Percentiles rank a stretch among this genome's conserved stretches.
phyloP scores from a whole-genome alignment of 2,888 invertebrate species.

The Himalopsyche tibetana region DNA sequence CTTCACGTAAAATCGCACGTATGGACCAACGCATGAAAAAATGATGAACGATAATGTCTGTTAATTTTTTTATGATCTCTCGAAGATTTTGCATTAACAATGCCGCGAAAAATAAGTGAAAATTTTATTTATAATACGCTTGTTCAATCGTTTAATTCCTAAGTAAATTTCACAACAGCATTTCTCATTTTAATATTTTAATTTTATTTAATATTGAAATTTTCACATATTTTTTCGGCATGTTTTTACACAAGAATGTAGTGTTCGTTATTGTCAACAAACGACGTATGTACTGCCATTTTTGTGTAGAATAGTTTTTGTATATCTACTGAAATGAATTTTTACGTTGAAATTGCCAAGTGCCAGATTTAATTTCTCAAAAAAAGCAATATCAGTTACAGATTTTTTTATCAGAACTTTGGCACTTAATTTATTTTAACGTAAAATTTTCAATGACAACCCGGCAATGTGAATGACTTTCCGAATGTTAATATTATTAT shows the following conservation, averaged over 20 bases:
- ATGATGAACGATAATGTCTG: background rate
- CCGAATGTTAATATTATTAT: slow-evolving; percentile 39
- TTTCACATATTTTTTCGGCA: background rate
- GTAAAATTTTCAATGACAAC: background rate
- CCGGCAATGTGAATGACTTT: background rate
- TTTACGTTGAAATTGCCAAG: background rate
- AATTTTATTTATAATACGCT: background rate
- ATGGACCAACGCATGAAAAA: slow-evolving; percentile 19
- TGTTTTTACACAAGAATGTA: background rate
- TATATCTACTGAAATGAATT: background rate
- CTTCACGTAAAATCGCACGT: background rate
- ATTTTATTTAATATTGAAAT: background rate
- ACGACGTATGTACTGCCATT: background rate
- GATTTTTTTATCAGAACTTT: background rate
- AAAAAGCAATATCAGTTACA: no score
- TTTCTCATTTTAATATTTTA: no score
- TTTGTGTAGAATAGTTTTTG: slow-evolving; percentile 8
- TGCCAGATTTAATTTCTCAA: background rate
- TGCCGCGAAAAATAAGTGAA: background rate
- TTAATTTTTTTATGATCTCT: background rate
- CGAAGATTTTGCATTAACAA: background rate
- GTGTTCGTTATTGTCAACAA: background rate
- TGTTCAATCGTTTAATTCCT: no score
- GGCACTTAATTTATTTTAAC: background rate
- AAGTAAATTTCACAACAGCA: no score